Evolutionary conservation across 1,140 invertebrate genomes (phyloP).

Genomic region (Drosophila novamexicana): DNA sequence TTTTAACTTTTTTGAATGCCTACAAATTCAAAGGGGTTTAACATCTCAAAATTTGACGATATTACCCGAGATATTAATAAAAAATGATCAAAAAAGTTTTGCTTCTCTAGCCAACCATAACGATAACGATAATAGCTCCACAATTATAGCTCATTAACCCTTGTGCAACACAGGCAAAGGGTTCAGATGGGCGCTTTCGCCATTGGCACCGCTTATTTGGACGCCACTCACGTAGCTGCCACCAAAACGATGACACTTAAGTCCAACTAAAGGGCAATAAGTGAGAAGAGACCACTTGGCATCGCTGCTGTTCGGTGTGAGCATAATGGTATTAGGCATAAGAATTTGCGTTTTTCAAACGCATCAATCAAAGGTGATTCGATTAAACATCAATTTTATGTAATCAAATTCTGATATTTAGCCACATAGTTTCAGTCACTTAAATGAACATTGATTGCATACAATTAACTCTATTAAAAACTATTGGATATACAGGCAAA

Average conservation of each 20-base stretch:
- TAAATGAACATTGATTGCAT: too few relatives aligned
- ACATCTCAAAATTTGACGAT: too few relatives aligned
- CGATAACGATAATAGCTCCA: constrained; percentile 60
- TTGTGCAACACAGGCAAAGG: constrained; percentile 26
- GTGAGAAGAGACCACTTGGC: neutral
- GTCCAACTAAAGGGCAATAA: constrained; percentile 11
- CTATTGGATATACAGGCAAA: too few relatives aligned
- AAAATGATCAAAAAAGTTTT: too few relatives aligned
- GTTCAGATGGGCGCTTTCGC: constrained; percentile 9
- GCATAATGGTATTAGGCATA: neutral
- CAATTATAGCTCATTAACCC: constrained; percentile 49
- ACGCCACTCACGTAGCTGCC: constrained; percentile 57
- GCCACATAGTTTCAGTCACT: too few relatives aligned
- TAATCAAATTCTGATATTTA: too few relatives aligned
- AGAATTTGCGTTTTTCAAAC: neutral
- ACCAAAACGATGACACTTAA: constrained; percentile 36
- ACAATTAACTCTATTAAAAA: too few relatives aligned
- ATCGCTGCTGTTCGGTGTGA: neutral
- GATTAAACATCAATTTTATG: too few relatives aligned
- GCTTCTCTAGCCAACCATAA: neutral
- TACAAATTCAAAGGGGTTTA: too few relatives aligned
- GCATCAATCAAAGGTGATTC: neutral
- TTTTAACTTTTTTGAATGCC: too few relatives aligned
- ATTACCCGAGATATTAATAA: too few relatives aligned
- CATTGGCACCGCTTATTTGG: constrained; percentile 27